A percentile compares a stretch with the other conserved stretches of the same genome.
Conservation (phyloP, 64 coral and sea anemone genomes). For the Montipora sp. region DNA sequence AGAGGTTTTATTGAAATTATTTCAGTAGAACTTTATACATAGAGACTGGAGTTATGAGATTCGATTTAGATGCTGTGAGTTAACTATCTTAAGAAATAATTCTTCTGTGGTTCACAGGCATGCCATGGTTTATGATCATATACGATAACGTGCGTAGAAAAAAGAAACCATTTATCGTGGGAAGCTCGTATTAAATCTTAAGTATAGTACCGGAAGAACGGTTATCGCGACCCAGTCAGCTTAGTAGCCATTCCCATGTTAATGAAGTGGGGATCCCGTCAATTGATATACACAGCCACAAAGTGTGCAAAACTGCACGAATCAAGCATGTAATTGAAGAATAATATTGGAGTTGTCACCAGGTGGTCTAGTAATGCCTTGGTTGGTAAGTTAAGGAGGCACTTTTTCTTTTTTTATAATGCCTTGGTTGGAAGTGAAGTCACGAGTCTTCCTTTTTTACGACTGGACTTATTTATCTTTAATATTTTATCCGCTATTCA, state of each 20-base stretch:
- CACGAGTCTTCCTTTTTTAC: too few relatives aligned
- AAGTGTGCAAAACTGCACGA: neutral
- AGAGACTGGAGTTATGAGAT: neutral
- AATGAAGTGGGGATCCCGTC: neutral
- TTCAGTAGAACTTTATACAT: too few relatives aligned
- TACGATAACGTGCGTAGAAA: neutral
- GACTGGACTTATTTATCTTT: too few relatives aligned
- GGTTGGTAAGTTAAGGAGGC: too few relatives aligned
- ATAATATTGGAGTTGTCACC: neutral
- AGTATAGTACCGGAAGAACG: neutral
- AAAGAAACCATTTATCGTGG: neutral
- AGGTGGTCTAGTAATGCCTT: neutral
- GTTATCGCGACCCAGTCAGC: neutral
- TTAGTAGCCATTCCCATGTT: neutral
- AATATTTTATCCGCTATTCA: too few relatives aligned
- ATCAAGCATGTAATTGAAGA: neutral
- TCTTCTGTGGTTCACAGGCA: too few relatives aligned
- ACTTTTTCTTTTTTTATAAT: too few relatives aligned
- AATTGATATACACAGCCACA: neutral
- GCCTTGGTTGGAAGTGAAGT: too few relatives aligned
- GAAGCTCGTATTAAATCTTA: neutral
- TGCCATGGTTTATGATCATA: neutral
- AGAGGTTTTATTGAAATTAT: too few relatives aligned
- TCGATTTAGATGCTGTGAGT: neutral
- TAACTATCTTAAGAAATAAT: neutral